Evolutionary conservation across 2,797 vertebrate genomes (phyloP), one percentile per base, ranked within the genome.

Genomic region (Notolabrus celidotus): DNA sequence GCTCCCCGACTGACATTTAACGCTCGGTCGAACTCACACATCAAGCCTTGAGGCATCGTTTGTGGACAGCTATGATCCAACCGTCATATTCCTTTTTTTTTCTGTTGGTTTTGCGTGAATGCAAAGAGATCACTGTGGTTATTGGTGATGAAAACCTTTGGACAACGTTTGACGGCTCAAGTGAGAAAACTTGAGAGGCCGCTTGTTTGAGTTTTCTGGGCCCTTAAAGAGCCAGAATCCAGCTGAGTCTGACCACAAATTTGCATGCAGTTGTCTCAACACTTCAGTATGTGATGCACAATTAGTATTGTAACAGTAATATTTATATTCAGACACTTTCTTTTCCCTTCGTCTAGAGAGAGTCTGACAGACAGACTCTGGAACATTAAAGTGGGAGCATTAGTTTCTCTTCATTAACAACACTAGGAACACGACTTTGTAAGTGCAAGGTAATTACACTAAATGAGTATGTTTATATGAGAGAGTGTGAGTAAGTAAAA

Each of bases 111-210:
- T 86, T 88, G 88, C 67, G 74, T 80, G 79, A 92, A 90, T 84
- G 89, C 87, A 85, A 74, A 90, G 68, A 75, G 83, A 91, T 91
- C 83, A 77, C 71, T 78, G 83, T 17, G 86, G 80, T 88, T 89
- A 88, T 80, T 83, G 88, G 89, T 83, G 91, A 89, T 91, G 90
- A 92, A 92, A 93, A 87, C 82, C 81, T 74, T 81, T 56, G 66
- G 59, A 79, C 83, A 58, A 46, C 77, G 78, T 85, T 87, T 87
- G 88, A 91, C 78, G 73, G 89, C 88, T 91, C 70, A 76, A 89
- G 88, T 83, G 86, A 87, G 83, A 88, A 80, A 83, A 82, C 47
- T 67, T n/a, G 67, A 79, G 72, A 74, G 49, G 67, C 70, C 47
- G 63, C 63, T 85, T 80, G 66, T 85, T 79, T 70, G 22, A 63